Base-by-base conservation (phyloP, 2,113 vertebrate genomes). In the Neomonachus schauinslandi region DNA sequence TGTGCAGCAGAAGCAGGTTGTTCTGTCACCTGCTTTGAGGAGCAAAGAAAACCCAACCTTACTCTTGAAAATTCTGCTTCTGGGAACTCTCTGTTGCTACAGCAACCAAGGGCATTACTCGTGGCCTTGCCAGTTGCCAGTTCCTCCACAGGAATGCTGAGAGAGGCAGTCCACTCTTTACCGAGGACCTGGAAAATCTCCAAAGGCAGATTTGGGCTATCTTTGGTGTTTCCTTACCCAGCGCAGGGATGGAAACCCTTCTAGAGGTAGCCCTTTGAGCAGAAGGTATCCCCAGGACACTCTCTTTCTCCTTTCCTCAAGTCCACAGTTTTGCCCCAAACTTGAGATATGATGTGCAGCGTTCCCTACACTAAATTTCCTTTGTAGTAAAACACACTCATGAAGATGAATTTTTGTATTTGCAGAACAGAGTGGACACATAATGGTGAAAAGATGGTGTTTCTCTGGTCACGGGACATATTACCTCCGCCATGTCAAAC, bases 1-100 rank as follows among this genome's bases (percentile, higher is more conserved):
- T 2, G 2, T 31, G 14, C 49, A 55, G 13, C 16, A 7, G 26
- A 46, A 36, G 39, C 2, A 0, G 24, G 6, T 1, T 76, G 57
- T 39, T 67, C 74, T 63, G 59, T 80, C 33, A 65, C 59, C 59
- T 65, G 59, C 10, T 19, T 31, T 59, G 74, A 33, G 61, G 7
- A 10, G 13, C n/a, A 21, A 22, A 67, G 24, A 33, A 28, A 39
- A 42, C 53, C 26, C 19, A 10, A 1, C 26, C 51, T 31, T 9
- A 10, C 49, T 10, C n/a, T 81, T 26, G 18, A 71, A 61, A 55
- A 33, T 33, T 65, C 26, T 46, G 51, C 26, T 2, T 28, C 79
- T 72, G 65, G 65, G 14, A 72, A 83, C 59, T 83, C 36, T 81
- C 49, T 57, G 21, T 59, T 59, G 28, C 36, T 92, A 6, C 33